phyloP scores from a whole-genome alignment of 2,797 vertebrate species.

The Sebastes itinus region DNA sequence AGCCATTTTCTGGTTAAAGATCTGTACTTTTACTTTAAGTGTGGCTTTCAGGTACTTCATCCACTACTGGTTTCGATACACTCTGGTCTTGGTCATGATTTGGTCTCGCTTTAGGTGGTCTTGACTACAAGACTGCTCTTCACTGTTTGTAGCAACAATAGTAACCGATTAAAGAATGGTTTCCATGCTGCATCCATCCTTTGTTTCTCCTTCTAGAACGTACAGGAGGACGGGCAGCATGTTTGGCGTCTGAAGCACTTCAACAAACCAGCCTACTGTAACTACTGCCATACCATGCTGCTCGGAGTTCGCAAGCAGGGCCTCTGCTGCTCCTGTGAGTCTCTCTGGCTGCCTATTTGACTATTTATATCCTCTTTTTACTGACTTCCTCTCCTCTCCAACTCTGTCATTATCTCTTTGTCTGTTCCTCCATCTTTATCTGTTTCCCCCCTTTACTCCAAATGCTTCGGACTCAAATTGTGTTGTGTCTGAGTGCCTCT shows the following conservation, averaged over 20 bases:
- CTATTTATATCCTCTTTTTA: neutral
- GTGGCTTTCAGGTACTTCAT: too few relatives aligned
- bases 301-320: constrained; percentile 95
- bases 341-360: too few relatives aligned
- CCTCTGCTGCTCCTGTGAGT: constrained; percentile 94
- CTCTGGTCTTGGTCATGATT: neutral
- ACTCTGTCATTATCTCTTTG: neutral
- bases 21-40: too few relatives aligned
- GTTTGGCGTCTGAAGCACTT: constrained; percentile 97
- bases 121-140: neutral
- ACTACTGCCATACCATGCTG: constrained; percentile 93
- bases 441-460: neutral
- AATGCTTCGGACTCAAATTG: neutral
- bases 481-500: neutral
- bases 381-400: neutral
- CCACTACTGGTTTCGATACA: too few relatives aligned
- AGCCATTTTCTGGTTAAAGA: too few relatives aligned
- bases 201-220: constrained; percentile 78
- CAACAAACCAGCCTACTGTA: constrained; percentile 97
- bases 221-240: constrained; percentile 91
- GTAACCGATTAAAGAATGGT: neutral
- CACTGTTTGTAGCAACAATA: neutral
- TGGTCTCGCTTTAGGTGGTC: neutral
- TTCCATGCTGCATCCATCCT: neutral
- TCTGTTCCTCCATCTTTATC: constrained; percentile 1